These are phyloP conservation scores for Megaleporinus macrocephalus DNA, from an alignment of 2,113 vertebrate species.

Conservation along the genomic window DNA sequence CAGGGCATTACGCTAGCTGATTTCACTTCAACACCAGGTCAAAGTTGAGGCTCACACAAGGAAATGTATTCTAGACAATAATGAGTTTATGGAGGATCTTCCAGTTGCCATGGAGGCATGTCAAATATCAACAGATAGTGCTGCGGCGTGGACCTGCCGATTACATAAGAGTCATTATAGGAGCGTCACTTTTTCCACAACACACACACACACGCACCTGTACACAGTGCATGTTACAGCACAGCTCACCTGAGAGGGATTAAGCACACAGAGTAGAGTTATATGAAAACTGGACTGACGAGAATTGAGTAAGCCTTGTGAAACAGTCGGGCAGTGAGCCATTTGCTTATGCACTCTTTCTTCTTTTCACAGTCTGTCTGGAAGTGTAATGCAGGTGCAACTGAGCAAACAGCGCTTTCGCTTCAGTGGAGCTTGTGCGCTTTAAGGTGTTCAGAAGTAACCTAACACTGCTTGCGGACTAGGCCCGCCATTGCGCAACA, in stretches of 20 bases:
- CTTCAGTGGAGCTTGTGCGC: conserved; percentile 23
- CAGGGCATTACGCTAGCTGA: background rate
- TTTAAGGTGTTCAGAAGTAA: conserved; percentile 21
- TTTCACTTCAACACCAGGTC: background rate
- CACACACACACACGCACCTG: background rate
- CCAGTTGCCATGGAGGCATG: conserved; percentile 23
- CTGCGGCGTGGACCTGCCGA: background rate
- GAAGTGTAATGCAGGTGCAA: background rate
- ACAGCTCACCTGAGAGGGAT: background rate
- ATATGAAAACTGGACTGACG: conserved; percentile 23
- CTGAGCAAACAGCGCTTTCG: conserved; percentile 13
- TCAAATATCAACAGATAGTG: conserved; percentile 31
- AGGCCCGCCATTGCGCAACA: background rate
- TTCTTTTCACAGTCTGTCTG: background rate
- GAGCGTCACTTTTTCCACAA: conserved; percentile 46
- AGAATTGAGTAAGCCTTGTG: conserved; percentile 1
- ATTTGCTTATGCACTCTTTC: conserved; percentile 7
- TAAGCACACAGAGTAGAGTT: conserved; percentile 6
- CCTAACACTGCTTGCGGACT: background rate
- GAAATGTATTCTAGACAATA: background rate
- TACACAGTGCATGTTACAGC: conserved; percentile 22
- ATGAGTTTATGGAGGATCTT: background rate
- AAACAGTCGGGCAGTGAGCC: background rate
- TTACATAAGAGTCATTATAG: conserved; percentile 31
- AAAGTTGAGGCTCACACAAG: background rate